Conservation (phyloP, 2,888 invertebrate species). For the Dolichomitus sp. region DNA sequence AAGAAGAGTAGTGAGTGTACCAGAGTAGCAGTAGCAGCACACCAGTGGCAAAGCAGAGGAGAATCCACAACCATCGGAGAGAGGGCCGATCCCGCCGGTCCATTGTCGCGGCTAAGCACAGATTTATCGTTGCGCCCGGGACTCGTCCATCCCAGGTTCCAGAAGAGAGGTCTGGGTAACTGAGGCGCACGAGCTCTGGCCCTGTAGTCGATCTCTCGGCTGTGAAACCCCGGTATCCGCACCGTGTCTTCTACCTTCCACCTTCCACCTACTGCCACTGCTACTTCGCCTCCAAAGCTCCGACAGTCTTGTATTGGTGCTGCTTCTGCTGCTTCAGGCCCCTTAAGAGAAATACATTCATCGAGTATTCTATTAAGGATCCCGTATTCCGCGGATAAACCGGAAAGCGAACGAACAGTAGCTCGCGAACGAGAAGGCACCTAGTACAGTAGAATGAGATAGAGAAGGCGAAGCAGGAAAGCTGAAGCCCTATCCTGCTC, state of each 20-base stretch:
- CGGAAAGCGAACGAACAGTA: conserved; percentile 68
- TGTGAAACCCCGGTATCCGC: conserved; percentile 44
- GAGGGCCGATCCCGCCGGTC: conserved; percentile 64
- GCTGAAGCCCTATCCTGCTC: conserved; percentile 62
- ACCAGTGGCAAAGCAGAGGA: conserved; percentile 36
- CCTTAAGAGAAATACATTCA: conserved; percentile 82
- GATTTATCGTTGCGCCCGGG: conserved; percentile 81
- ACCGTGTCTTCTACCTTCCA: conserved; percentile 55
- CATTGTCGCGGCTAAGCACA: conserved; percentile 83
- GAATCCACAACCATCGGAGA: conserved; percentile 54
- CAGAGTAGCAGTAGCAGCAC: conserved; percentile 5
- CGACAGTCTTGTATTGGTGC: conserved; percentile 36
- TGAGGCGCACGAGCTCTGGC: conserved; percentile 45
- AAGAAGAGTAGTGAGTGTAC: conserved; percentile 18
- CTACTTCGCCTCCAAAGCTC: conserved; percentile 31
- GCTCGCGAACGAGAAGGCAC: conserved; percentile 43
- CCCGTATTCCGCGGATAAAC: conserved; percentile 80
- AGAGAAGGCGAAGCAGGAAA: conserved; percentile 60
- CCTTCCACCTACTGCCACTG: conserved; percentile 57
- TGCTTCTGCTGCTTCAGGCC: conserved; percentile 56
- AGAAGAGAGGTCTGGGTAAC: conserved; percentile 55
- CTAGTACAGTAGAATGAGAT: conserved; percentile 39
- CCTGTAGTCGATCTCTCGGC: conserved; percentile 63
- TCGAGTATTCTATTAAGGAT: conserved; percentile 83
- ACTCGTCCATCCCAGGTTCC: conserved; percentile 68